Base-by-base conservation (phyloP, 2,113 vertebrate genomes). In the Pogonocichla stellata region DNA sequence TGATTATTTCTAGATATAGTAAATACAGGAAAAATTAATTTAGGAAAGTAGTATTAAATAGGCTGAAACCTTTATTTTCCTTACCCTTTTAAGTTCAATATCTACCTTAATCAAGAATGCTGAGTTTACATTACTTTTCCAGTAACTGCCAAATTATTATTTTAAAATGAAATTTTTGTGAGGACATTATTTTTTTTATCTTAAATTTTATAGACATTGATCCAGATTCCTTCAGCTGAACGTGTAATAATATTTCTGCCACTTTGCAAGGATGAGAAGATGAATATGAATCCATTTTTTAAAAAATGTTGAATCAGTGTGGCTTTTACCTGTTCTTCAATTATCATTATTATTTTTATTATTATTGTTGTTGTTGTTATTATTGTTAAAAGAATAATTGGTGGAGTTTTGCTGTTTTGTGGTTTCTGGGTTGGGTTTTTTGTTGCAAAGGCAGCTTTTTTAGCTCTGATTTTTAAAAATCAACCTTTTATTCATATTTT, bases 381-480 rank as follows among this genome's bases (percentile, higher is more conserved):
- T 47, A 45, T 45, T 45, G 9, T 51, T 79, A 11, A 67, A 71
- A 45, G 4, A 38, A 60, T 64, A 69, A 47, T 14, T 54, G 6
- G 3, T 47, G 29, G 4, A 2, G 5, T 22, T 43, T 26, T 62
- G 13, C 19, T 51, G 12, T 43, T 72, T 33, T 60, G 9, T 33
- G 18, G 2, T 5, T 57, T 48, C 31, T 50, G 24, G 2, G 2
- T 12, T 42, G 10, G 2, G 1, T 6, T 36, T 78, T 70, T 71
- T 50, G 16, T 17, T 28, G 3, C 4, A 29, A 92, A 57, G 10
- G 14, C 8, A 57, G 43, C 5, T 64, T 64, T 42, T 90, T 58
- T 14, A 19, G 7, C 0, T 33, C 0, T n/a, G 5, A 51, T 85
- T 94, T 74, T 47, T 50, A 6, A 3, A 23, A 78, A 62, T 43